Evolutionary conservation across 2,113 vertebrate species (phyloP), one percentile per base, ranked within the genome.

Genomic region (Galbula dea): DNA sequence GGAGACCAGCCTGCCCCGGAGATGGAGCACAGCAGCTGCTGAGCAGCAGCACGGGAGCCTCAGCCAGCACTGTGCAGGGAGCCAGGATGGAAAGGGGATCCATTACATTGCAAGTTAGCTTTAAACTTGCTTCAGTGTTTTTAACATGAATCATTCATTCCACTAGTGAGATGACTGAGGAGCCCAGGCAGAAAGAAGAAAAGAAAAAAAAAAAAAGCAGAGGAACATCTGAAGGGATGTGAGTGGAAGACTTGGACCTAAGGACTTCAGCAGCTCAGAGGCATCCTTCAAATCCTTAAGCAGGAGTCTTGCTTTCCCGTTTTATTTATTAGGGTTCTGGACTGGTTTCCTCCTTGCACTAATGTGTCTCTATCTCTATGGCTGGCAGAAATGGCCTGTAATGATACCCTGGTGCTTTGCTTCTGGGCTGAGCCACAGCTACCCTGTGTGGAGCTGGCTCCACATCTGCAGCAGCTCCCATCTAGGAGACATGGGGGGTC

Each of bases 11-110:
- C 78, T 13, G 45, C 61, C n/a, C 30, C 1, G 2, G 83, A 95
- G 96, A 96, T 94, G 94, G 95, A 96, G 86, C 26, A 0, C 36
- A 1, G 89, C 96, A 96, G 96, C 94, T 96, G 96, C 20, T 68
- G 34, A 3, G 29, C 88, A 79, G 92, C 92, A 84, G 87, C 94
- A 41, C 54, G 0, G 49, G 61, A 96, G 73, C 69, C 52, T 20
- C 78, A 43, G 85, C 89, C 89, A 91, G 85, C 32, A 1, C 72
- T 5, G 21, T 3, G 4, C n/a, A 5, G 77, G 66, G 46, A 82
- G 91, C 89, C 88, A 72, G 95, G 9, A 51, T 62, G 39, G 92
- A 77, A 83, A 86, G 78, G 65, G 86, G 93, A 96, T 96, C 94
- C 82, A 65, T 92, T 93, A 73, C 95, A 93, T 4, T 62, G 81